Base-by-base conservation (phyloP, 2,888 invertebrate genomes). In the Flexamia atlantica region DNA sequence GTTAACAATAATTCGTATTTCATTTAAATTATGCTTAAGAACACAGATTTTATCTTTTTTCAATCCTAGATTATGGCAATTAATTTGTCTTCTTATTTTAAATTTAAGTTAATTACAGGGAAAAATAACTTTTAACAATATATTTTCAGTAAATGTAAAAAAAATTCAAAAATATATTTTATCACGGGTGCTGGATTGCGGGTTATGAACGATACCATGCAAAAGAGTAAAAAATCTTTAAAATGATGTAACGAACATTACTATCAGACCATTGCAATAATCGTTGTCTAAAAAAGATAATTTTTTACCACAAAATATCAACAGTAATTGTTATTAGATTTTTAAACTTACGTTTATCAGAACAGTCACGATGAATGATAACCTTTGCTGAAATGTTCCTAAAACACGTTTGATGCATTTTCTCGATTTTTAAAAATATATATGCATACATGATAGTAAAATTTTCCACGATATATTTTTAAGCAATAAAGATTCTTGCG, bases 301-400 rank as follows among this genome's bases (percentile, higher is more conserved):
- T 64, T 64, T 64, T 64, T 64, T 64, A 28, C 4, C 25, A 1
- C 14, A 64, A 64, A 64, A 64, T 7, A 12, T 46, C 46, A 12
- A 57, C n/a, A 23, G 3, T 28, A 28, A 64, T 64, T 3, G 3
- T 64, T 28, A 64, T 64, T 28, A 64, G 28, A 28, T 64, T 64
- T 53, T 53, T 53, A 53, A 53, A 23, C 53, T 53, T 53, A 28
- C 30, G 0, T 30, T 30, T 64, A 64, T 64, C 64, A 28, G 20
- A 3, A 23, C 57, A 57, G 4, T 28, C 14, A 64, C 14, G 30
- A 17, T 28, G 5, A 20, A 5, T 12, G 64, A 64, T 64, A 64
- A 64, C 64, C 64, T 64, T 64, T 4, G 20, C 4, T 53, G 64
- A 64, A 64, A 64, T 14, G 28, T 64, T 64, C 28, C 30, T 28